Evolutionary conservation across 2,888 invertebrate species (phyloP), one percentile per base, ranked within the genome.

Genomic region (Dryocosmus kuriphilus): DNA sequence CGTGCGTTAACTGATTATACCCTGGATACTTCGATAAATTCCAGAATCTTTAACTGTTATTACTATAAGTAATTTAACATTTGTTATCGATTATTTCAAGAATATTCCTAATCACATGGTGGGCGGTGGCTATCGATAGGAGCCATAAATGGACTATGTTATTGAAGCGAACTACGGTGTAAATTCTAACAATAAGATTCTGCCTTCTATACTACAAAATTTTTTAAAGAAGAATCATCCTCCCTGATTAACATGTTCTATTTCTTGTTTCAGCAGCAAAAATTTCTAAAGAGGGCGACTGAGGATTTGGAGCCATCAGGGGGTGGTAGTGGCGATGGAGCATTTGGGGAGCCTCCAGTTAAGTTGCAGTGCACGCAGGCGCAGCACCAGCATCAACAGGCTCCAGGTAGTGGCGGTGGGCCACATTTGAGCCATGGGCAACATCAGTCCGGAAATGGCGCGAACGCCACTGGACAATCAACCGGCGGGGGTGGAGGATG

Each of bases 211-310:
- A 16, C 16, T 16, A 16, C 16, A 16, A 16, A 6, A 7, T 16
- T 41, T 41, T 16, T 41, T 1, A 1, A 16, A 16, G 16, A 41
- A 41, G 5, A 16, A 9, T 41, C 16, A 16, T 41, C 41, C 16
- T 16, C 41, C 16, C 57, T 11, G 57, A 57, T 57, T 35, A 32
- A 71, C 46, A 51, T 71, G 24, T 9, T 51, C 27, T 5, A 4
- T 65, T 79, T 41, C 77, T 80, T 76, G 38, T 91, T 90, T 80
- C 94, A 96, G 96, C 96, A 96, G 94, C 96, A 96, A 94, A 97
- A 97, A 93, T 96, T 96, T 92, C 92, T 95, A 90, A 95, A 95
- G 92, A 93, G 95, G 93, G 94, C 93, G 92, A 95, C 94, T 92
- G 95, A 94, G 91, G 95, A 95, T 87, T 94, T 94, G 92, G 94